Evolutionary conservation across 2,797 vertebrate genomes (phyloP).

Genomic region (Enteromius argenteus): DNA sequence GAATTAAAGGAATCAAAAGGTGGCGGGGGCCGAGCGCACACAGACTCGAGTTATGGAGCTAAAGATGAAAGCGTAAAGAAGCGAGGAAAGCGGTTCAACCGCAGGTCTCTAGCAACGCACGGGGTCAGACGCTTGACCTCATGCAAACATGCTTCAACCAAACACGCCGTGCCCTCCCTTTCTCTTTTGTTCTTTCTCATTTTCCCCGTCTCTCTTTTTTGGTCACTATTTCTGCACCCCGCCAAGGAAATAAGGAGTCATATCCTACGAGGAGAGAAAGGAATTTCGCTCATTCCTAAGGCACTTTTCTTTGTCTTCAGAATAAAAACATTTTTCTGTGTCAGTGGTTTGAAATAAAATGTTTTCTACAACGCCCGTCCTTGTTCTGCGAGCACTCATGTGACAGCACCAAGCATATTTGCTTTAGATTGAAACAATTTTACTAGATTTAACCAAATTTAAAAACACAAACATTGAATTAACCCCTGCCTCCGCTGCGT

Average conservation of each 20-base stretch:
- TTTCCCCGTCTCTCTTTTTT: conserved; percentile 42
- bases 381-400: not conserved
- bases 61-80: conserved; percentile 82
- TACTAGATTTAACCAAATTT: conserved; percentile 8
- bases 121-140: conserved; percentile 64
- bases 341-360: not conserved
- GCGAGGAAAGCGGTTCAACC: conserved; percentile 79
- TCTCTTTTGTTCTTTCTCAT: conserved; percentile 46
- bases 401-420: not conserved
- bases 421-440: conserved; percentile 18
- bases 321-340: not conserved
- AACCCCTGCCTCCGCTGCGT: not conserved
- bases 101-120: conserved; percentile 73
- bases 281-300: conserved; percentile 41
- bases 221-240: conserved; percentile 41
- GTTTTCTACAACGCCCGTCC: not conserved
- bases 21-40: conserved; percentile 75
- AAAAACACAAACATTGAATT: not conserved
- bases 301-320: conserved; percentile 27
- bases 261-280: conserved; percentile 37
- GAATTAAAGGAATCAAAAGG: conserved; percentile 87
- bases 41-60: conserved; percentile 80
- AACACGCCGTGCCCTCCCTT: conserved; percentile 52
- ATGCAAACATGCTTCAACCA: conserved; percentile 56
- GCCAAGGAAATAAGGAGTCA: conserved; percentile 58